These are phyloP conservation scores for Ceratitis capitata DNA, from an alignment of 1,140 invertebrate species.

Conservation along the genomic window DNA sequence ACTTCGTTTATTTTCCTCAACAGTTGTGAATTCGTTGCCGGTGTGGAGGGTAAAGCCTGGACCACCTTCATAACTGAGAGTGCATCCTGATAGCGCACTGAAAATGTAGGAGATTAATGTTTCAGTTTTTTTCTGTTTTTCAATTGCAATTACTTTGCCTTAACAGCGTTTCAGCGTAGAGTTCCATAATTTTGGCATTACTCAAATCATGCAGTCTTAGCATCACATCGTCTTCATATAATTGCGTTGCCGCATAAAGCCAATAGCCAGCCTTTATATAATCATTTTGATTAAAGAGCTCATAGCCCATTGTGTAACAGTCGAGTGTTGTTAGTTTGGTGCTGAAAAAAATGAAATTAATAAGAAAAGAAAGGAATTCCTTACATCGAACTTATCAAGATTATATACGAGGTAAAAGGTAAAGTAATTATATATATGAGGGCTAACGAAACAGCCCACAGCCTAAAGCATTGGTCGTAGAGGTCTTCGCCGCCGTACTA, in stretches of 20 bases:
- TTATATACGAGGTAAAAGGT: no score
- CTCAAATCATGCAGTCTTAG: neutral
- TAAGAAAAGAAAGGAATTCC: neutral
- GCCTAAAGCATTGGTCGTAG: no score
- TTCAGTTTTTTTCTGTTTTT: neutral
- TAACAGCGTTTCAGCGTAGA: slow-evolving; percentile 30
- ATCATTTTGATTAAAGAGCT: neutral
- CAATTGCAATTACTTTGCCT: slow-evolving; percentile 4
- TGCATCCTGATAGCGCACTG: slow-evolving; percentile 52
- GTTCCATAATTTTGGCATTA: neutral
- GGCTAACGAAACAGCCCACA: no score
- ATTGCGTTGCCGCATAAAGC: slow-evolving; percentile 21
- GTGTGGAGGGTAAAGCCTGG: slow-evolving; percentile 29
- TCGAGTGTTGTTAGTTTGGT: slow-evolving; percentile 40
- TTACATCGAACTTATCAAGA: no score
- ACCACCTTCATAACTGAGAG: slow-evolving; percentile 51
- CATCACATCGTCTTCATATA: neutral
- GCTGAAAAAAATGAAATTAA: slow-evolving; percentile 16
- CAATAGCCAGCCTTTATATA: slow-evolving; percentile 7
- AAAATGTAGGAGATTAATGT: neutral
- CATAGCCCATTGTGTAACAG: slow-evolving; percentile 25
- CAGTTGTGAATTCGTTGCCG: neutral
- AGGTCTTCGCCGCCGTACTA: no score
- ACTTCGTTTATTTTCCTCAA: slow-evolving; percentile 76
- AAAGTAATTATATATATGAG: no score